Evolutionary conservation across 2,797 vertebrate genomes (phyloP), one percentile per base, ranked within the genome.

Genomic region (Melanotaenia boesemani): DNA sequence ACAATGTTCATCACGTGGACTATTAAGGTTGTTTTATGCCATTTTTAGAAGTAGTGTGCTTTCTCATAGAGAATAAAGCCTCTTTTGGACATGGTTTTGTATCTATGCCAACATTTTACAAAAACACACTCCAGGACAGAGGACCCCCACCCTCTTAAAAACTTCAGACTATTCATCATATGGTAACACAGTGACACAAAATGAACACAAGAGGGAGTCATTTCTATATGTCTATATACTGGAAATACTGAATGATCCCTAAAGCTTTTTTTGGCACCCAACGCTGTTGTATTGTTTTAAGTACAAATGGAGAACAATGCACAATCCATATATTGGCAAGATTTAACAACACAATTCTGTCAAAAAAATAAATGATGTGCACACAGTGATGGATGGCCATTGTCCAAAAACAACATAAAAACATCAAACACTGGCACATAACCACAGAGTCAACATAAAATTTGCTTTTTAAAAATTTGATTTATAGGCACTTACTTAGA

Each of bases 151-250:
- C 20, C 11, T 2, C 11, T 32, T 11, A 20, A 30, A 63, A 24
- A 22, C 20, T 32, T 37, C 2, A 37, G 48, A 24, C 8, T 48
- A 48, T 24, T 28, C 36, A 34, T 56, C 24, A 30, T 37, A 34
- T 54, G 46, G 13, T n/a, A 28, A 20, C 10, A 34, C 36, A 82
- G 22, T 67, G 39, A 61, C 52, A 22, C 12, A 24, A 58, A 76
- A 62, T 4, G 11, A 68, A 72, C 88, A 89, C 81, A 80, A 76
- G 87, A 26, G 78, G 83, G 76, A 72, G 69, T 48, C 37, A 5
- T 36, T 76, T 28, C 30, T 26, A 18, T 54, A 68, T 57, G 20
- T 68, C n/a, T 24, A 0, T 55, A 12, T 13, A 30, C 28, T 11
- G n/a, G 11, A 67, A 20, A 67, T 30, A 54, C 0, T 34, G 34